Evolutionary conservation across 2,113 vertebrate genomes (phyloP).

Genomic region (Isurus oxyrinchus): DNA sequence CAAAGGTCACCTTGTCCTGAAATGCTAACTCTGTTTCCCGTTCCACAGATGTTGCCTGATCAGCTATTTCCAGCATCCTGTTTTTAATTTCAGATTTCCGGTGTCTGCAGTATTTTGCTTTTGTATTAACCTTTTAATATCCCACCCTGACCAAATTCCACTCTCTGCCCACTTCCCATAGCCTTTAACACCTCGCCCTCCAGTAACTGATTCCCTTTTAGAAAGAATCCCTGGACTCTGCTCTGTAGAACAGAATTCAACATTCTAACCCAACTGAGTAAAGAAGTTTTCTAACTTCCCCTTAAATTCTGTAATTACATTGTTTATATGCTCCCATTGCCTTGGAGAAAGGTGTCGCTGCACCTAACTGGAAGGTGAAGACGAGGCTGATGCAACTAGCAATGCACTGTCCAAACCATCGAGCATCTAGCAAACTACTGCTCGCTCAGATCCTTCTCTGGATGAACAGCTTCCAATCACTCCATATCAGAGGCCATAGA

Average conservation of each 20-base stretch:
- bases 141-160: background rate
- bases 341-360: background rate
- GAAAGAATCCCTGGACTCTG: background rate
- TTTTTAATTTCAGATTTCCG: no score
- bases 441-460: background rate
- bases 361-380: background rate
- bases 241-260: background rate
- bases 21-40: no score
- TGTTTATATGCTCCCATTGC: background rate
- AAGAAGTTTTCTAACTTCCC: background rate
- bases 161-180: background rate
- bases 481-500: background rate
- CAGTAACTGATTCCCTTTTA: background rate
- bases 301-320: background rate
- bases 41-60: no score
- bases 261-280: no score
- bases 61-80: no score
- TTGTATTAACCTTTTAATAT: no score
- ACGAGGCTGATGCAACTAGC: background rate
- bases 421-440: background rate
- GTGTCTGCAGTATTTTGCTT: no score
- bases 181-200: background rate
- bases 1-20: no score
- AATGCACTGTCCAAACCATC: background rate
- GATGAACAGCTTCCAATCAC: background rate